phyloP scores from a whole-genome alignment of 2,113 vertebrate species.

The Anser brachyrhynchus region DNA sequence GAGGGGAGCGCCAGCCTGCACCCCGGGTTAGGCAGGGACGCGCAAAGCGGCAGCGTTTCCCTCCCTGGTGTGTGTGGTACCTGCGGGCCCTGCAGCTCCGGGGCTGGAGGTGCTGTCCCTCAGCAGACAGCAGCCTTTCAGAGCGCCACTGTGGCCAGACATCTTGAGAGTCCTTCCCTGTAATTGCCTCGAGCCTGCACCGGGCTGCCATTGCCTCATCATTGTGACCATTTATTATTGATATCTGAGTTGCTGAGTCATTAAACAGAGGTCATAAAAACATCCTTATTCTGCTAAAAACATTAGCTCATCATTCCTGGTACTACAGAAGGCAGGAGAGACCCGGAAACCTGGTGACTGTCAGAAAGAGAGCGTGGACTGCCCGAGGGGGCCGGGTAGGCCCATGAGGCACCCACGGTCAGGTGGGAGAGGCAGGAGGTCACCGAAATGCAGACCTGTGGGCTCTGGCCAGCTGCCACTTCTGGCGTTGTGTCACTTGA shows the following conservation, averaged over 20 bases:
- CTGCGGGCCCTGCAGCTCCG: neutral
- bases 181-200: neutral
- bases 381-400: neutral
- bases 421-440: neutral
- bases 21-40: neutral
- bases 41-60: neutral
- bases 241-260: slow-evolving; percentile 46
- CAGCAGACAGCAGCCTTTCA: neutral
- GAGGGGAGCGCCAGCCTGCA: neutral
- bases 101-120: neutral
- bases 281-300: slow-evolving; percentile 15
- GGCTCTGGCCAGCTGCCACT: neutral
- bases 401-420: neutral
- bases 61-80: too few species aligned
- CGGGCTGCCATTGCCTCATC: neutral
- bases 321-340: neutral
- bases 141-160: neutral
- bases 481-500: neutral
- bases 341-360: neutral
- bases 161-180: neutral
- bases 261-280: slow-evolving; percentile 23
- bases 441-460: neutral
- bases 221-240: neutral
- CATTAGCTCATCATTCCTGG: slow-evolving; percentile 28
- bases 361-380: neutral